Base-by-base conservation (phyloP, 2,113 vertebrate species). In the Dromaius novaehollandiae region DNA sequence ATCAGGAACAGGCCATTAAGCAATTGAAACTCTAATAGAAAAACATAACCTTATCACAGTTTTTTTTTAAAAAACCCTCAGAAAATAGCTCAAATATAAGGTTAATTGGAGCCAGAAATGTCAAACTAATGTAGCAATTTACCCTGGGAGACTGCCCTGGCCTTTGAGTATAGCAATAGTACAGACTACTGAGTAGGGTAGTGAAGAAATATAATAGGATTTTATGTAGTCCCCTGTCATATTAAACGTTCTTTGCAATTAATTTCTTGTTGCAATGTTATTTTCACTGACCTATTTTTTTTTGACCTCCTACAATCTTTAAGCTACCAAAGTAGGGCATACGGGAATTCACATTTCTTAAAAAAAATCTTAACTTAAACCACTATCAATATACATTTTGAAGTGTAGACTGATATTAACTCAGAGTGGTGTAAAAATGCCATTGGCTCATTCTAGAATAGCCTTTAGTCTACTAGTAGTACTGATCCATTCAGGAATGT, bases 101-200 rank as follows among this genome's bases (percentile, higher is more conserved):
- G 98, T 99, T 98, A 99, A 99, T 99, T 98, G 98, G 98, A 98
- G 98, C 97, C 98, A 99, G 98, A 98, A 98, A 98, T 99, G 98
- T 98, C 98, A 98, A 98, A 98, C 98, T 98, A 98, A 98, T 98
- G 98, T 98, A 98, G 98, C 98, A 98, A 98, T 98, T 98, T 98
- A 98, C 98, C 85, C 97, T 92, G 98, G 98, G 98, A 99, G 98
- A 98, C 98, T 97, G 98, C 97, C 97, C 97, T 98, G 98, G 98
- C 98, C 98, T 98, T 98, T 98, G 98, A 97, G 97, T 98, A 96
- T 97, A 97, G 98, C 98, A 97, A 94, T 96, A 79, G 97, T 96
- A 96, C 94, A 65, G 97, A 98, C 95, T 95, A 97, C 63, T 94
- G 94, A 97, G 98, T 98, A 97, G 97, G 95, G 97, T 96, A 94